phyloP scores from a whole-genome alignment of 2,113 vertebrate species.

The Sterna hirundo region DNA sequence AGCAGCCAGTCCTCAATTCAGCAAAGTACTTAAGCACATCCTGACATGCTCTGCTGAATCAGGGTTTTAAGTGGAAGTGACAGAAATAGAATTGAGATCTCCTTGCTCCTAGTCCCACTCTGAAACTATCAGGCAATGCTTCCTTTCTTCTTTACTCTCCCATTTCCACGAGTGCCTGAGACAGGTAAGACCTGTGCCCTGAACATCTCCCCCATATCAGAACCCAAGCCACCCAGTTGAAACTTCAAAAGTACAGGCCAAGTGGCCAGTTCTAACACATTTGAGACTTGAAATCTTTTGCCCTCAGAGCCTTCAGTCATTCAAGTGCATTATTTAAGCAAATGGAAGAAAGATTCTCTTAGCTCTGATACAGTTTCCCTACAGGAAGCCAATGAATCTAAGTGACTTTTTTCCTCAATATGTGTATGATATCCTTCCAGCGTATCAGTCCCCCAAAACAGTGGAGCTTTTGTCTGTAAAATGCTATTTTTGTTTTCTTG shows the following conservation, averaged over 20 bases:
- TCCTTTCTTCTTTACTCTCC: not conserved
- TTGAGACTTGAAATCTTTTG: not conserved
- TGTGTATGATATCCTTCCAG: not conserved
- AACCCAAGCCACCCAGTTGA: not conserved
- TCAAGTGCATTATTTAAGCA: not conserved
- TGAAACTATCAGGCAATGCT: not conserved
- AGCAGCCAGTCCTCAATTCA: not conserved
- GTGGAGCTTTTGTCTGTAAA: not conserved
- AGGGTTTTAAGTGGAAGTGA: slow-evolving; percentile 33
- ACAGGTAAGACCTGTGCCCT: not conserved
- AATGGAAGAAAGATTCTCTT: not conserved
- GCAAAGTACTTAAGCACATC: slow-evolving; percentile 43
- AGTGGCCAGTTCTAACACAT: not conserved
- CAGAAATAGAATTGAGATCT: slow-evolving; percentile 23
- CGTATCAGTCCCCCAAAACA: not conserved
- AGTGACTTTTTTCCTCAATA: not conserved
- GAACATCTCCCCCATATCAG: not conserved
- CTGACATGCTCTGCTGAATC: slow-evolving; percentile 23
- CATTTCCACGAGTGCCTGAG: not conserved
- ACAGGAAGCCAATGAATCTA: not conserved
- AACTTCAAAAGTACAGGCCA: not conserved
- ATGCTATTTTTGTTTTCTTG: not conserved
- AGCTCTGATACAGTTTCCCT: not conserved
- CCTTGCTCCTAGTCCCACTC: not conserved
- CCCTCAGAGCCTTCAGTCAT: accelerated